These are phyloP conservation scores for Sebastes taczanowskii DNA, from an alignment of 2,797 vertebrate genomes.

Conservation along the genomic window DNA sequence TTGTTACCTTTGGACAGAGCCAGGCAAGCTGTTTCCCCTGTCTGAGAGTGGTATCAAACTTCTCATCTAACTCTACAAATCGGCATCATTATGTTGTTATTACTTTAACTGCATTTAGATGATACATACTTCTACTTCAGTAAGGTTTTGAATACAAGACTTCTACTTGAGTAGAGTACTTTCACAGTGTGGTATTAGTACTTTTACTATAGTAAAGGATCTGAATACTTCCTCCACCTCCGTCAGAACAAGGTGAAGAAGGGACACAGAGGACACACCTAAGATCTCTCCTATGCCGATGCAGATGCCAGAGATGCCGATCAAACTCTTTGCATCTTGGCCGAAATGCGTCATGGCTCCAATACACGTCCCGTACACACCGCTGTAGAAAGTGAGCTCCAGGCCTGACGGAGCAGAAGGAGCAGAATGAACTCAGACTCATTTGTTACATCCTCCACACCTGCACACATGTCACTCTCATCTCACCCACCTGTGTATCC, in stretches of 20 bases:
- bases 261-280: slow-evolving; percentile 73
- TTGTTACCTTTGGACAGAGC: too few species aligned
- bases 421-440: background rate
- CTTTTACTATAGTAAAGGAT: background rate
- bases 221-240: background rate
- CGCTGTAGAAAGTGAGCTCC: slow-evolving; percentile 96
- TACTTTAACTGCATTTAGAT: too few species aligned
- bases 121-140: too few species aligned
- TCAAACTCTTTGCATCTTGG: slow-evolving; percentile 90
- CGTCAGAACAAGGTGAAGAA: background rate
- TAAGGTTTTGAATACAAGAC: background rate
- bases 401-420: slow-evolving; percentile 80
- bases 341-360: slow-evolving; percentile 93
- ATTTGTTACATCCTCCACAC: accelerated
- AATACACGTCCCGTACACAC: slow-evolving; percentile 95
- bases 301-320: slow-evolving; percentile 96
- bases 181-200: background rate
- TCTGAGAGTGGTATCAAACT: too few species aligned
- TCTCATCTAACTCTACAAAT: too few species aligned
- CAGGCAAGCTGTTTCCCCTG: too few species aligned
- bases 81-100: too few species aligned
- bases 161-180: background rate
- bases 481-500: slow-evolving; percentile 90
- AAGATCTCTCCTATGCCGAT: slow-evolving; percentile 95
- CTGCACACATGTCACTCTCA: background rate